Evolutionary conservation across 1,140 invertebrate species (phyloP), one percentile per base, ranked within the genome.

Genomic region (Apis cerana): DNA sequence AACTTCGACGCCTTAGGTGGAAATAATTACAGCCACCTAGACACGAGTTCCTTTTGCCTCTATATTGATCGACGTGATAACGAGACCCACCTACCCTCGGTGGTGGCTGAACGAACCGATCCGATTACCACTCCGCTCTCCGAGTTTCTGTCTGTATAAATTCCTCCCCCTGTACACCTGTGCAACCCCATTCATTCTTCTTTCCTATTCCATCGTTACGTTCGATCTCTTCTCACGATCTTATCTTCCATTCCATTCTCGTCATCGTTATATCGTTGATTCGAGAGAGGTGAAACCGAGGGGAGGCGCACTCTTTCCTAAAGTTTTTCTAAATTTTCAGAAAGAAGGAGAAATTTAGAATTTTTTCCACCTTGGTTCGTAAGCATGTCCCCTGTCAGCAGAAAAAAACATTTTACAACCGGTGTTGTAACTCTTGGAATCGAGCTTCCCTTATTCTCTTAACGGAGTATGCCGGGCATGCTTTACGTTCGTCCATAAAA

Each of bases 401-500:
- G 79, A 88, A 85, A 33, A n/a, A 3, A 33, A 81, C 78, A 88
- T 87, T 89, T 90, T 90, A 90, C 68, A 80, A 79, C 71, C 65
- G 59, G 68, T 81, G 81, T 84, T 83, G 33, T 7, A 43, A 80
- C 83, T 48, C 64, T 62, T 76, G 58, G 70, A 77, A 80, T 75
- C 71, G 68, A 78, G 85, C 80, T 91, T 90, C 89, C 90, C 5
- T 89, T 92, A 91, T 92, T 91, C 90, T 92, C 89, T 91, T 90
- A 92, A 91, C 89, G 33, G 33, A 87, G 88, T 91, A 88, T 88
- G 89, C 87, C 87, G 83, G 86, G 87, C 88, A 90, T 91, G 90
- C 90, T 93, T 93, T 93, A 93, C 91, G 88, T 89, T 84, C 90
- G 82, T 80, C 88, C 90, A 91, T 93, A 92, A 93, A 93, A 93